Conservation (phyloP, 2,797 vertebrate genomes). For the Sternotherus odoratus region DNA sequence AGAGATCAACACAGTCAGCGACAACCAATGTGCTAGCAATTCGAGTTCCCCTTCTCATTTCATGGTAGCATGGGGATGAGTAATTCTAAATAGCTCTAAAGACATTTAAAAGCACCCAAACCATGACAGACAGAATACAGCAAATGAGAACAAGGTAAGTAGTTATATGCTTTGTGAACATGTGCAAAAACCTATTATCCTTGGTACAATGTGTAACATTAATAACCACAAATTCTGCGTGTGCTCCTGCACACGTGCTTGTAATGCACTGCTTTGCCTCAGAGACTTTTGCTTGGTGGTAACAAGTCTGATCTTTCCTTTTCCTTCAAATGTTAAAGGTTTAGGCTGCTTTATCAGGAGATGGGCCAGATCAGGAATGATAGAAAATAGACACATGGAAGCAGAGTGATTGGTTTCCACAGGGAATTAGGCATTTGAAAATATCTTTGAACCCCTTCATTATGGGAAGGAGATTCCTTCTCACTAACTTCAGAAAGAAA, state of each 20-base stretch:
- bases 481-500: too few species aligned
- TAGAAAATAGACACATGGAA: not conserved
- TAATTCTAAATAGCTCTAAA: slow-evolving; percentile 36
- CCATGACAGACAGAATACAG: not conserved
- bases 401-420: not conserved
- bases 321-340: not conserved
- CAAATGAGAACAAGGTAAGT: slow-evolving; percentile 45
- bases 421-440: too few species aligned
- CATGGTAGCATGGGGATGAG: slow-evolving; percentile 28
- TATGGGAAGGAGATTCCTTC: too few species aligned
- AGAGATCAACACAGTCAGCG: not conserved
- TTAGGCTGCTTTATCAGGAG: not conserved
- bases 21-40: slow-evolving; percentile 3
- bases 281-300: not conserved
- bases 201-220: not conserved
- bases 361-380: not conserved
- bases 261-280: fast-evolving
- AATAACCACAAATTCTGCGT: not conserved
- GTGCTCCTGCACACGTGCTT: not conserved
- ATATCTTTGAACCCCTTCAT: too few species aligned
- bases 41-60: slow-evolving; percentile 47
- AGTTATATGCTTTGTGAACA: slow-evolving; percentile 48
- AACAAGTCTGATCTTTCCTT: not conserved
- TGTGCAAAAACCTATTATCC: slow-evolving; percentile 39
- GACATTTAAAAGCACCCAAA: slow-evolving; percentile 51